phyloP scores from a whole-genome alignment of 2,888 invertebrate genomes.

The Eupithecia vulgata region DNA sequence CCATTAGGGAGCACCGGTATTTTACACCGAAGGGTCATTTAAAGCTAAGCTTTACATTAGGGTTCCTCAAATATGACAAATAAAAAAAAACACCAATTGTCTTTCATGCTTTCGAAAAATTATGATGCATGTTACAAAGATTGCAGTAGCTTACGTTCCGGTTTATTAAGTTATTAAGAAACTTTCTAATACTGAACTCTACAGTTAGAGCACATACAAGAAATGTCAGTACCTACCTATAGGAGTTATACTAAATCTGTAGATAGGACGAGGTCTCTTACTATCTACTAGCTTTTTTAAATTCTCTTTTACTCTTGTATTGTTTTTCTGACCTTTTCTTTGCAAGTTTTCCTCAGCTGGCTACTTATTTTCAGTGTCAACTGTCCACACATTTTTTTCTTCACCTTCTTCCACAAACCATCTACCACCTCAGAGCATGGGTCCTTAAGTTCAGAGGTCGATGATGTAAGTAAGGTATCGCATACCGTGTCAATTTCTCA shows the following conservation, averaged over 20 bases:
- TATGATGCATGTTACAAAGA: not conserved
- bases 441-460: slow-evolving; percentile 16
- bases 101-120: not conserved
- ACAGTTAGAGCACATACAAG: not conserved
- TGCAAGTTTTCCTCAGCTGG: not conserved
- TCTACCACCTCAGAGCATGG: not conserved
- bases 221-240: not conserved
- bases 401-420: not conserved
- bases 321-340: not conserved
- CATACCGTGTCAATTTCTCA: slow-evolving; percentile 37
- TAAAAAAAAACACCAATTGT: not conserved
- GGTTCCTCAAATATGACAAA: not conserved
- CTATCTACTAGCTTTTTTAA: not conserved
- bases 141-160: too few species aligned
- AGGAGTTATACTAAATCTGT: not conserved
- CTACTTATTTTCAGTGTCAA: not conserved
- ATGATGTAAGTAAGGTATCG: slow-evolving; percentile 32
- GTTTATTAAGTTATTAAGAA: too few species aligned
- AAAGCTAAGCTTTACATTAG: not conserved
- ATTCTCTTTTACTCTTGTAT: not conserved
- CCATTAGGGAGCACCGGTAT: not conserved
- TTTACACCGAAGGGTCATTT: not conserved
- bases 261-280: too few species aligned
- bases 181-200: not conserved
- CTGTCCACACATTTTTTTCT: not conserved